Conservation (phyloP, 2,113 vertebrate genomes). For the Balaeniceps rex region DNA sequence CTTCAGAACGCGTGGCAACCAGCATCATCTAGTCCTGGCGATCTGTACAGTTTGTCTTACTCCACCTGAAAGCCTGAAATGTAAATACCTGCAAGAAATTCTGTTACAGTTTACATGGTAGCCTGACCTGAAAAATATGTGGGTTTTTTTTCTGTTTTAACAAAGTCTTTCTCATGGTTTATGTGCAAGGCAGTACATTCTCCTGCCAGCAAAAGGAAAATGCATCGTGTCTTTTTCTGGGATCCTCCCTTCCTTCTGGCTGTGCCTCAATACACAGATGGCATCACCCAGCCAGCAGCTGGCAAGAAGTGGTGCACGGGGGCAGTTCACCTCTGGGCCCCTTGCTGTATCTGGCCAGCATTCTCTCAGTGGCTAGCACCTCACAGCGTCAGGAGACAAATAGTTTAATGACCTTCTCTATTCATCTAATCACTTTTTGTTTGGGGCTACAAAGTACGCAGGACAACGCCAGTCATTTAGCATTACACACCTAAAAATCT, state of each 20-base stretch:
- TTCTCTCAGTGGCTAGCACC: background rate
- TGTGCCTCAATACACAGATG: accelerated
- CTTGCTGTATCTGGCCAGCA: background rate
- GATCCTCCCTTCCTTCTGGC: background rate
- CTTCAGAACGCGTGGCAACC: background rate
- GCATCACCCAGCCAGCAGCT: background rate
- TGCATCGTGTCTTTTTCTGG: background rate
- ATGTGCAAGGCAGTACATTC: background rate
- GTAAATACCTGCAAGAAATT: background rate
- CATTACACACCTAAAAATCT: background rate
- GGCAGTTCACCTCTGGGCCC: background rate
- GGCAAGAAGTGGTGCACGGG: background rate
- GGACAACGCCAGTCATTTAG: background rate
- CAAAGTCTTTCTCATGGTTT: background rate
- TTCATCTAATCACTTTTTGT: background rate
- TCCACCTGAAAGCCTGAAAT: background rate
- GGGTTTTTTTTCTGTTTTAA: background rate
- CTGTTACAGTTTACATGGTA: background rate
- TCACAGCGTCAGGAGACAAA: background rate
- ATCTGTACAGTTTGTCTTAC: background rate
- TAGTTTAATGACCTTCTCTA: background rate
- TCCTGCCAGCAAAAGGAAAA: background rate
- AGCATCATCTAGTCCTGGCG: background rate
- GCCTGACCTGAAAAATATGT: background rate
- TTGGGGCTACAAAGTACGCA: background rate